A percentile compares a stretch with the other conserved stretches of the same genome.
These are phyloP conservation scores for Parnassius mnemosyne DNA, from an alignment of 2,888 invertebrate genomes.

Conservation along the genomic window DNA sequence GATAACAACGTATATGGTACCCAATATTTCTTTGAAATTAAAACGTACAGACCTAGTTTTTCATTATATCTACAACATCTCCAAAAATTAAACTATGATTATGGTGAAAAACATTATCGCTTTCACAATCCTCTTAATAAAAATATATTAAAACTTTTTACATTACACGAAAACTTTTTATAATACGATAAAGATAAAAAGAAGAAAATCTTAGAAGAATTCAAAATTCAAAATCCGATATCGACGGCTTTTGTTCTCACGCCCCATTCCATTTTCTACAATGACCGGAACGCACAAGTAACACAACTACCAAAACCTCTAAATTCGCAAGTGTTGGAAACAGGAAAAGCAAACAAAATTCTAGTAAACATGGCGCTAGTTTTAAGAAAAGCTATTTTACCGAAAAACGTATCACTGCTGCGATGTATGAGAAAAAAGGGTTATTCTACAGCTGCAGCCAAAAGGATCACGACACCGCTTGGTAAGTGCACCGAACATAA, in stretches of 20 bases:
- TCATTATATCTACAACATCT: no score
- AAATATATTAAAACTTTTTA: background rate
- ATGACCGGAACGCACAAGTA: conserved; percentile 67
- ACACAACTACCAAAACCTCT: conserved; percentile 36
- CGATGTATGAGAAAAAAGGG: conserved; percentile 61
- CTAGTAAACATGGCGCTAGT: conserved; percentile 60
- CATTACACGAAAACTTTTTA: background rate
- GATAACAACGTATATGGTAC: no score
- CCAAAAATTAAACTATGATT: no score
- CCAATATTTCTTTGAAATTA: no score
- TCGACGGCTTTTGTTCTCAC: conserved; percentile 46
- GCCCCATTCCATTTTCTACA: conserved; percentile 47
- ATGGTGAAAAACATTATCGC: no score
- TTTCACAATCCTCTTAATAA: no score
- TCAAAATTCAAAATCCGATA: conserved; percentile 43
- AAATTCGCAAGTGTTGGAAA: conserved; percentile 43
- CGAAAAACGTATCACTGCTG: conserved; percentile 57
- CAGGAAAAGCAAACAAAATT: conserved; percentile 30
- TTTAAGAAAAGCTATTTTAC: conserved; percentile 58
- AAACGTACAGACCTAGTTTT: no score
- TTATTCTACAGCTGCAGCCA: conserved; percentile 33
- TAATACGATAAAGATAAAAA: conserved; percentile 16
- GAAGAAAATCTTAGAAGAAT: conserved; percentile 35
- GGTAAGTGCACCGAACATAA: conserved; percentile 46
- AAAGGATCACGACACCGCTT: conserved; percentile 39